phyloP scores from a whole-genome alignment of 2,113 vertebrate species.

The Ageneiosus marmoratus region DNA sequence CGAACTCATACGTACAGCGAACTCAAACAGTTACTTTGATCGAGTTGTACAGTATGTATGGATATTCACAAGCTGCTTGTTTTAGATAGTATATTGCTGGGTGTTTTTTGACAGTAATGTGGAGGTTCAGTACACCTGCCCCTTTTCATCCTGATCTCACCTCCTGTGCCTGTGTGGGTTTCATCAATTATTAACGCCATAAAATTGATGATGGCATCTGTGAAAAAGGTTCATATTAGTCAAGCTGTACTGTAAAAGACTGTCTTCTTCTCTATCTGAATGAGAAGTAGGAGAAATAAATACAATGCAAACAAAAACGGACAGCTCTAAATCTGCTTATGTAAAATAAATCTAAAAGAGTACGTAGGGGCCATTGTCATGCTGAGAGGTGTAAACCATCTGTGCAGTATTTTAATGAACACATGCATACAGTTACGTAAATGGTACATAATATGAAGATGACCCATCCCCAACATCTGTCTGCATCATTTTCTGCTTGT shows the following conservation, averaged over 20 bases:
- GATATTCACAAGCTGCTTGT: not conserved
- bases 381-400: not conserved
- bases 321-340: too few species aligned
- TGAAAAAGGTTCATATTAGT: not conserved
- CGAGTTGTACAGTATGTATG: not conserved
- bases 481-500: slow-evolving; percentile 21
- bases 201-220: not conserved
- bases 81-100: not conserved
- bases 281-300: not conserved
- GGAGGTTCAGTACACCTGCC: not conserved
- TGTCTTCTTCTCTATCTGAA: not conserved
- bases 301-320: not conserved
- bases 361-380: not conserved
- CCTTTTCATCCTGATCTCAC: not conserved
- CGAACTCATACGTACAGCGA: too few species aligned
- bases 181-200: not conserved
- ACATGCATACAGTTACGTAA: slow-evolving; percentile 5
- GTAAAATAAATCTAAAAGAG: not conserved
- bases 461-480: not conserved
- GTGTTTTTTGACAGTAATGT: not conserved
- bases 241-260: not conserved
- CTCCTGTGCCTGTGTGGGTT: not conserved
- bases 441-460: slow-evolving; percentile 1
- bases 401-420: slow-evolving; percentile 6
- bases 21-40: too few species aligned